Percentiles rank a stretch among this genome's conserved stretches.
phyloP scores from a whole-genome alignment of 2,797 vertebrate species.

The Paratrypauchen microcephalus region DNA sequence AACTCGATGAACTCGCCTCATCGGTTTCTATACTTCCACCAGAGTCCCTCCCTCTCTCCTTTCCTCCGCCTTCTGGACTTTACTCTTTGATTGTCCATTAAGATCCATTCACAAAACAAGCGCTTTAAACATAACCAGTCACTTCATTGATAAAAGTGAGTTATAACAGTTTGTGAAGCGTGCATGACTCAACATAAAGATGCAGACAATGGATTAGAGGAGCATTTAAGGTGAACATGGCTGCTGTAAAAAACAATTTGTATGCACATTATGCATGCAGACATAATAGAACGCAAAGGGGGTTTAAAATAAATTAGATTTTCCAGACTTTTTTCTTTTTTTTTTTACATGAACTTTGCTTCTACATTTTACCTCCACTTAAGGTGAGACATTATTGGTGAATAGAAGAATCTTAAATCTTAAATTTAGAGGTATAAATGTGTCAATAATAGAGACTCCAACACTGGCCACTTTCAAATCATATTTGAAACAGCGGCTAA shows the following conservation, averaged over 20 bases:
- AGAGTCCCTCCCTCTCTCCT: not conserved
- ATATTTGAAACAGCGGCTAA: no score
- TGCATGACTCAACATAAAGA: not conserved
- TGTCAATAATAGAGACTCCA: no score
- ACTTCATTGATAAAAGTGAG: constrained; percentile 46
- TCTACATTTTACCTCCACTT: no score
- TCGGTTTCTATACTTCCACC: constrained; percentile 14
- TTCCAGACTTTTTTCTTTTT: not conserved
- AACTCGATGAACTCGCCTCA: constrained; percentile 55
- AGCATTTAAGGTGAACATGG: not conserved
- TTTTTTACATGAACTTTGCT: no score
- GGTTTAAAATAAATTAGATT: no score
- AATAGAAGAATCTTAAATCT: no score
- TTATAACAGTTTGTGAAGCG: no score
- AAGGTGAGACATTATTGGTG: no score
- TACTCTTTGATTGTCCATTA: constrained; percentile 23
- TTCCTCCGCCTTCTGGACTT: constrained; percentile 12
- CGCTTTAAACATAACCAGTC: not conserved
- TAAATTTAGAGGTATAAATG: no score
- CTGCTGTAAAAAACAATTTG: not conserved
- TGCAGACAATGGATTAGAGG: not conserved
- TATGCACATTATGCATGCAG: not conserved
- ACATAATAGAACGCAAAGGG: not conserved
- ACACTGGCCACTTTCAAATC: no score
- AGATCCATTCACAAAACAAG: constrained; percentile 61